These are phyloP conservation scores for Alaudala cheleensis DNA, from an alignment of 2,113 vertebrate genomes.

Conservation along the genomic window DNA sequence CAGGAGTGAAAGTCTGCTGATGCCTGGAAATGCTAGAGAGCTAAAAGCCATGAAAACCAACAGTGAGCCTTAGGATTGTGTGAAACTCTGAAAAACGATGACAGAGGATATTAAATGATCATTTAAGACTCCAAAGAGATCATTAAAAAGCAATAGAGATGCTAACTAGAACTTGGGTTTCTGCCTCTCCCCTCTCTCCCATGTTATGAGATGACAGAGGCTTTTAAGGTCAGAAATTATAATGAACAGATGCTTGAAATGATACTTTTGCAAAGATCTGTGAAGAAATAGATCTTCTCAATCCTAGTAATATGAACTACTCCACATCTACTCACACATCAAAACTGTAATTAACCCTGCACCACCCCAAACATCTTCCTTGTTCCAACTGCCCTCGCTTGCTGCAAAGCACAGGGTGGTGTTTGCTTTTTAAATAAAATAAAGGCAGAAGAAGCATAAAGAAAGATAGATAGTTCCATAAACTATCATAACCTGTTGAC, in stretches of 20 bases:
- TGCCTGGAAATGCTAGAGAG: background rate
- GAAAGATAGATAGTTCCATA: background rate
- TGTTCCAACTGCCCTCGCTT: background rate
- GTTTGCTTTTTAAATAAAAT: background rate
- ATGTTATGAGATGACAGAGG: background rate
- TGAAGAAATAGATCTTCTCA: slow-evolving; percentile 8
- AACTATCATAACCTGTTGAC: slow-evolving; percentile 44
- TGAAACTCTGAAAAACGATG: slow-evolving; percentile 2
- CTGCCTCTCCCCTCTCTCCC: background rate
- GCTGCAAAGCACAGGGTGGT: background rate
- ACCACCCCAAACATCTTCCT: background rate
- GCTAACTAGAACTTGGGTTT: slow-evolving; percentile 21
- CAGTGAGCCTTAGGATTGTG: background rate
- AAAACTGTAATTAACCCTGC: background rate
- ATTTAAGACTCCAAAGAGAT: background rate
- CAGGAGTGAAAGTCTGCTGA: slow-evolving; percentile 12
- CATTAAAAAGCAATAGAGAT: slow-evolving; percentile 44
- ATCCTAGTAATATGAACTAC: background rate
- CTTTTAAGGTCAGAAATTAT: slow-evolving; percentile 39
- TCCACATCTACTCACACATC: background rate
- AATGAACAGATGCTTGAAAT: background rate
- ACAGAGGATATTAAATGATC: slow-evolving; percentile 39
- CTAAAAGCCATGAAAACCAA: background rate
- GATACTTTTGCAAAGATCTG: background rate
- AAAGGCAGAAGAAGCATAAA: background rate